Base-by-base conservation (phyloP, 1,140 invertebrate genomes). In the Cydia pomonella region DNA sequence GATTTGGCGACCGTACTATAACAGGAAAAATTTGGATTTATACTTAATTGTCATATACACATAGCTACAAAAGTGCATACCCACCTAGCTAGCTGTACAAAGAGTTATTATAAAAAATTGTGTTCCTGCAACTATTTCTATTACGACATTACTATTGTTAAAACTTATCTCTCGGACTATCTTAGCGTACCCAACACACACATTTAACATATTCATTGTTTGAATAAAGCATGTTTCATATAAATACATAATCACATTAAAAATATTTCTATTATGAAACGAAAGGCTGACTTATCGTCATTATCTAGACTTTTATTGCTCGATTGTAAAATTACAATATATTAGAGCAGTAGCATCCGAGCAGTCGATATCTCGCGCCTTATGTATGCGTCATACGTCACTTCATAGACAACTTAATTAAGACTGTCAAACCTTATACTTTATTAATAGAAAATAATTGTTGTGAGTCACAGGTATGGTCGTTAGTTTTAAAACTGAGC, bases 311-410 rank as follows among this genome's bases (percentile, higher is more conserved):
- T 9, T 59, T 59, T 23, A 21, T 59, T 21, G 9, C 53, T 59
- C 16, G 16, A 59, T 23, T 21, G 53, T 59, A 59, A 23, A 23
- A 59, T 21, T 18, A 21, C 10, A 59, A 59, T 59, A 59, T 59
- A 21, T 59, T 59, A 59, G 53, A 59, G 47, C 47, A 50, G 53
- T 59, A 59, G 53, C 53, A 59, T 59, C 53, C 18, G 53, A 59
- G 18, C 53, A 3, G 53, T 18, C 50, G n/a, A 59, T 59, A 59
- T 23, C 21, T 23, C 21, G 18, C 21, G 18, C 53, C 21, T 12
- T 23, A 16, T 21, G 47, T 29, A 59, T 59, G 53, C 53, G 53
- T 59, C 53, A 59, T 50, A 50, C 16, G 1, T 16, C 12, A 50
- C 38, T 38, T 38, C 50, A 59, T 5, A 59, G 50, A 59, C 18